Base-by-base conservation (phyloP, 1,140 invertebrate species). In the Drosophila lacteicornis region DNA sequence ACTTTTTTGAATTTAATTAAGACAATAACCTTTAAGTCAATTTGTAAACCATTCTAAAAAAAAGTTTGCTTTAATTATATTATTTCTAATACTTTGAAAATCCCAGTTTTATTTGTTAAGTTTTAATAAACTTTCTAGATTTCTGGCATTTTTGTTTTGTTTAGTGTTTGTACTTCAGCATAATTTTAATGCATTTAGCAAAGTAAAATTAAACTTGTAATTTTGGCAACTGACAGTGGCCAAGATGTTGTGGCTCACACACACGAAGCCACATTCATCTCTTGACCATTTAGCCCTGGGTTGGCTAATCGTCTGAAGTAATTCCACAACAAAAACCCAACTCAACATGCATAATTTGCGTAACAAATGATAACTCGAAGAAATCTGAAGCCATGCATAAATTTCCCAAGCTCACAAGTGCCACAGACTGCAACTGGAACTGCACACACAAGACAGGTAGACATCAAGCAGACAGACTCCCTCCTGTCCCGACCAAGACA, bases 361-460 rank as follows among this genome's bases (percentile, higher is more conserved):
- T 88, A 90, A 90, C 81, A 88, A 88, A 88, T 88, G 85, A 90
- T 90, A 88, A 90, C 85, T 88, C 85, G 86, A 90, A 90, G 85
- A 88, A 90, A 88, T 88, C 77, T 90, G 85, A 91, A 88, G 45
- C 85, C 84, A 90, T 81, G 84, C 84, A 88, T 90, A 88, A 90
- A 88, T 88, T 90, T 84, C 25, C 62, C 50, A 63, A 60, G 75
- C 79, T 75, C 55, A 46, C 70, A 76, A 79, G 69, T 85, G 71
- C 70, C 65, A 78, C 56, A 69, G 58, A 62, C 71, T 65, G 63
- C 77, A 70, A 75, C 70, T 80, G 66, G 38, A 82, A 65, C 74
- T 71, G 80, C 73, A 60, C 50, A 58, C 63, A 69, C 40, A 36
- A 51, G 53, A 75, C 69, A 47, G 58, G 43, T 47, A 62, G 79